Evolutionary conservation across 2,888 invertebrate genomes (phyloP).

Genomic region (Microctonus hyperodae): DNA sequence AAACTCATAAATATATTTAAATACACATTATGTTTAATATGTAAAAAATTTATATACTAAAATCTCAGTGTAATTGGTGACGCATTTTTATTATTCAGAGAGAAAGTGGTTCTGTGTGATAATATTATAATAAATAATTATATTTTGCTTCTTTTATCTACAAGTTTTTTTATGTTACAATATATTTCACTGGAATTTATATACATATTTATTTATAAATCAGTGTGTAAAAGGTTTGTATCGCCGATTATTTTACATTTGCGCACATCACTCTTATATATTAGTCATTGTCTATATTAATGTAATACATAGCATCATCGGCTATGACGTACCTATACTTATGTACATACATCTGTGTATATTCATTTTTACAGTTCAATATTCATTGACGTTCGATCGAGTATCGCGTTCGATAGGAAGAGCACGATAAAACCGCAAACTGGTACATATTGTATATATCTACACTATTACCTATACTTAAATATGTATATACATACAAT

Average conservation of each 20-base stretch:
- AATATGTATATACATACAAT: not conserved
- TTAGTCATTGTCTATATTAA: not conserved
- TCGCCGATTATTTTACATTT: not conserved
- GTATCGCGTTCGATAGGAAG: not conserved
- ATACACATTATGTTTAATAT: not conserved
- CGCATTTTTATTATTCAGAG: not conserved
- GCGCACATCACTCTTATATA: not conserved
- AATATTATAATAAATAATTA: not conserved
- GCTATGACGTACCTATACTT: not conserved
- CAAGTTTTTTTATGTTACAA: not conserved
- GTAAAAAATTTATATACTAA: not conserved
- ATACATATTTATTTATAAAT: not conserved
- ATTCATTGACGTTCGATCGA: conserved; percentile 21
- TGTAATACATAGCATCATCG: conserved; percentile 4
- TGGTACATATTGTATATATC: too few relatives aligned
- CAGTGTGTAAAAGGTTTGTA: not conserved
- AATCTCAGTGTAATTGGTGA: not conserved
- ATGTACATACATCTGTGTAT: not conserved
- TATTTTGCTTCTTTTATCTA: too few relatives aligned
- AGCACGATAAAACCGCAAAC: conserved; percentile 1
- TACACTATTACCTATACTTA: too few relatives aligned
- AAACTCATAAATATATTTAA: not conserved
- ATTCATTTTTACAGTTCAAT: conserved; percentile 4
- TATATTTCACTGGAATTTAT: not conserved
- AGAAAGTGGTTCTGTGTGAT: not conserved